Percentiles rank a stretch among this genome's conserved stretches.
Evolutionary conservation across 2,113 vertebrate genomes (phyloP).

Genomic region (Reinhardtius hippoglossoides): DNA sequence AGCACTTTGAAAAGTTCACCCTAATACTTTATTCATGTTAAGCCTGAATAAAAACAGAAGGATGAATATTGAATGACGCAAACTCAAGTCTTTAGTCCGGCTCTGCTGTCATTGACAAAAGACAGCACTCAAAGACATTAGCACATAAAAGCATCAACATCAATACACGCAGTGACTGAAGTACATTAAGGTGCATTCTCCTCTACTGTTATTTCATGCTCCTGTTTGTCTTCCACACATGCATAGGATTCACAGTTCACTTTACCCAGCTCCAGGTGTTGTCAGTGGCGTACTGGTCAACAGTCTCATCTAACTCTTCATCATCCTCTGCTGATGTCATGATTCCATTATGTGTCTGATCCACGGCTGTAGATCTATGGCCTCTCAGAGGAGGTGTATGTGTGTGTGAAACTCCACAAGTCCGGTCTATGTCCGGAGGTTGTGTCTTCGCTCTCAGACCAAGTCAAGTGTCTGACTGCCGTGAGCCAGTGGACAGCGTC

Average conservation of each 20-base stretch:
- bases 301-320: slow-evolving; percentile 70
- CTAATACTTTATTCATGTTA: not conserved
- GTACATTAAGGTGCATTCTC: not conserved
- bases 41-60: not conserved
- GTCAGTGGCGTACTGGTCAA: slow-evolving; percentile 56
- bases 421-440: not conserved
- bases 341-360: slow-evolving; percentile 60
- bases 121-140: not conserved
- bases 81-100: not conserved
- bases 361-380: slow-evolving; percentile 8
- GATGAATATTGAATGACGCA: not conserved
- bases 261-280: slow-evolving; percentile 84
- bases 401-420: not conserved
- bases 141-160: too few species aligned
- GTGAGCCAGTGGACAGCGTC: slow-evolving; percentile 39
- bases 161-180: too few species aligned
- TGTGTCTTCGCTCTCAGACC: slow-evolving; percentile 34
- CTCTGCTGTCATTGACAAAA: not conserved
- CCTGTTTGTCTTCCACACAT: slow-evolving; percentile 14
- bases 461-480: slow-evolving; percentile 58
- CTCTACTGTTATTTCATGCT: not conserved
- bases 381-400: not conserved
- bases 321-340: slow-evolving; percentile 72
- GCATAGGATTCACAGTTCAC: slow-evolving; percentile 31
- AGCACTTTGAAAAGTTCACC: not conserved